A percentile compares a stretch with the other conserved stretches of the same genome.
These are phyloP conservation scores for Labrus mixtus DNA, from an alignment of 2,113 vertebrate species.

Conservation along the genomic window DNA sequence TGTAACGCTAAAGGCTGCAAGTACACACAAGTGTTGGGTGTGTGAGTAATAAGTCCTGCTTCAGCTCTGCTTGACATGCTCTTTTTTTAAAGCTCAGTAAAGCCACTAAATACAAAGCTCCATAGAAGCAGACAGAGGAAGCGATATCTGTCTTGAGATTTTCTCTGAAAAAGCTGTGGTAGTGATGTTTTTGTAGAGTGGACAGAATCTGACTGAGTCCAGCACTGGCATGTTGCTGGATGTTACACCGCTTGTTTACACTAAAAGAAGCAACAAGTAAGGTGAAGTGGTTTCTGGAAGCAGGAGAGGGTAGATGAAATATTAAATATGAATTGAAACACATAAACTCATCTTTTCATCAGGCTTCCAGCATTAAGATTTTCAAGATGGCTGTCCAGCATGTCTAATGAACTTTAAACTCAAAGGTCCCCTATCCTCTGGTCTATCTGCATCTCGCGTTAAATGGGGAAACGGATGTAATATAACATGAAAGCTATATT, in stretches of 20 bases:
- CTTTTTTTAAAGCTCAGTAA: not conserved
- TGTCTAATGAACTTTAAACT: not conserved
- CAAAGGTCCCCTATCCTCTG: not conserved
- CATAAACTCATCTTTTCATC: not conserved
- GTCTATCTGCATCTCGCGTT: conserved; percentile 4
- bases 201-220: conserved; percentile 16
- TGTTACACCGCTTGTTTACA: conserved; percentile 24
- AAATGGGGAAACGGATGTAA: conserved; percentile 65
- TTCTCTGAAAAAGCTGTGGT: not conserved
- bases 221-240: conserved; percentile 5
- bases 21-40: not conserved
- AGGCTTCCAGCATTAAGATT: not conserved
- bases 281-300: conserved; percentile 1
- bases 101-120: not conserved
- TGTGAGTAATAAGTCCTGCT: not conserved
- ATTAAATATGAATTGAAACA: not conserved
- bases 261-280: not conserved
- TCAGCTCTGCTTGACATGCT: conserved; percentile 1
- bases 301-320: not conserved
- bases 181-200: not conserved
- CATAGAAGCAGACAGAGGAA: not conserved
- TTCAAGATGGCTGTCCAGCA: not conserved
- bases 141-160: not conserved
- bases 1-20: conserved; percentile 9
- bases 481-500: conserved; percentile 64